Conservation (phyloP, 2,797 vertebrate species). For the Sebastes itinus region DNA sequence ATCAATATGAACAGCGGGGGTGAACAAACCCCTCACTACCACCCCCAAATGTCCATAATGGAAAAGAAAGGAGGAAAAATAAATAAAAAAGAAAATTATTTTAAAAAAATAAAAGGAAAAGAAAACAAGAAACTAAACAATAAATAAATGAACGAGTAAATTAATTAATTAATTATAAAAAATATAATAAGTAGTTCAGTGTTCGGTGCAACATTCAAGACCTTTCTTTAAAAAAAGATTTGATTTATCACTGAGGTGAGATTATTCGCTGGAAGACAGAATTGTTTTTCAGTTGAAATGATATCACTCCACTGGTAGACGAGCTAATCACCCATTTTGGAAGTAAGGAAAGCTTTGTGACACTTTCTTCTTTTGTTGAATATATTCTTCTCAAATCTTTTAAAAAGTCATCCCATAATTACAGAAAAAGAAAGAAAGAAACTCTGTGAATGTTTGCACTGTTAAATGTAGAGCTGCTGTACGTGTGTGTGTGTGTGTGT, state of each 20-base stretch:
- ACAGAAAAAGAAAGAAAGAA: no score
- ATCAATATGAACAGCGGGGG: no score
- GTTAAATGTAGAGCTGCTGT: neutral
- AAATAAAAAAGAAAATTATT: no score
- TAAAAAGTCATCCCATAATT: neutral
- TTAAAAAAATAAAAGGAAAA: no score
- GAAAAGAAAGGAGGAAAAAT: no score
- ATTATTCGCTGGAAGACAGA: neutral
- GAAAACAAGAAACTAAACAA: no score
- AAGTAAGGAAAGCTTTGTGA: no score
- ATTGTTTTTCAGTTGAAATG: neutral
- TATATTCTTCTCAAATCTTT: neutral
- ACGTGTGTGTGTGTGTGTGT: neutral
- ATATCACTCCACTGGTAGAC: neutral
- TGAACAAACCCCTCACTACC: no score
- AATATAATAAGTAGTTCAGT: neutral
- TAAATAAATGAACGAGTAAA: no score
- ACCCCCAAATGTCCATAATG: no score
- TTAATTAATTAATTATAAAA: no score
- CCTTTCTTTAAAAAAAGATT: neutral
- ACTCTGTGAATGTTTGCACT: neutral
- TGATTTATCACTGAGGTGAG: neutral
- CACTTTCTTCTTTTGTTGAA: no score
- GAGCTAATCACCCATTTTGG: neutral
- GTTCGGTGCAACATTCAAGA: neutral